Base-by-base conservation (phyloP, 2,113 vertebrate genomes). In the Penelope pileata region DNA sequence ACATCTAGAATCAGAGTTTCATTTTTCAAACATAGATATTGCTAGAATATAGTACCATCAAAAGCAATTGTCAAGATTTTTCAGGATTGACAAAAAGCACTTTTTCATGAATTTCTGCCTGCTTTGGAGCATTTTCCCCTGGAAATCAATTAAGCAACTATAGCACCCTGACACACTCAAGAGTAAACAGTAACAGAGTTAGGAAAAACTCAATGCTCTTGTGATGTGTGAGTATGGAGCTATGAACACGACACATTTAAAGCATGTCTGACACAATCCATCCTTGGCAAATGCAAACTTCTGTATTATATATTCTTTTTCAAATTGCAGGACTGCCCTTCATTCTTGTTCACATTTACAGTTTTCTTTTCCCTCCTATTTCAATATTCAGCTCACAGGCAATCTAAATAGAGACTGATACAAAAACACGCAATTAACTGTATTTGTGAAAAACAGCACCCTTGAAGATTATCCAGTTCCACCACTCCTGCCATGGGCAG, bases 81-180 rank as follows among this genome's bases (percentile, higher is more conserved):
- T 83, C 54, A 83, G 12, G 27, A 70, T 13, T 86, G 70, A 58
- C 34, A 66, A 72, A 77, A 76, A 66, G 16, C 18, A 69, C 16
- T 66, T 92, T 93, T 83, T 54, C 16, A 62, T 29, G 3, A 86
- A 74, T 78, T 88, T 67, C 59, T 70, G 40, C 54, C 63, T 42
- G 24, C 40, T 80, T 87, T 38, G 50, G 62, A 95, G 51, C 87
- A 51, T 82, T 79, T 88, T n/a, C n/a, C 63, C n/a, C 38, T 81
- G 11, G n/a, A 68, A 95, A 91, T 86, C 74, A 94, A 83, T 50
- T 88, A 68, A 91, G 83, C 34, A 86, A 58, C 58, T 69, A 45
- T 4, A 84, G 26, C 14, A 83, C 16, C 58, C 40, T 40, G n/a
- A 78, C 26, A 50, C 60, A 92, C 59, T 78, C 45, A 83, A 73